Percentiles rank a stretch among this genome's conserved stretches.
phyloP scores from a whole-genome alignment of 2,797 vertebrate species.

The Eleutherodactylus coqui region DNA sequence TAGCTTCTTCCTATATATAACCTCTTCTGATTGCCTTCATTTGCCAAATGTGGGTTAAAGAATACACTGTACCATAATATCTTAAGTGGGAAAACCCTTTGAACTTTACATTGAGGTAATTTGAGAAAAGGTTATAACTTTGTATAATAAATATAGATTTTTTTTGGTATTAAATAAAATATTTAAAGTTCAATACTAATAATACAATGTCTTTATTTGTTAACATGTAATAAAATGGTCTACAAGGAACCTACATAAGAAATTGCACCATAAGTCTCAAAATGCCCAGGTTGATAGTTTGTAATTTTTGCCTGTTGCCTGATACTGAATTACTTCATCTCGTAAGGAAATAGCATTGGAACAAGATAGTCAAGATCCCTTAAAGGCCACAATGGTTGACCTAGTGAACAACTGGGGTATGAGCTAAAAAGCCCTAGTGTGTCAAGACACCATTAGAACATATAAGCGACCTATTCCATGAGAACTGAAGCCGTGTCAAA shows the following conservation, averaged over 20 bases:
- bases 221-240: neutral
- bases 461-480: neutral
- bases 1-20: too few relatives aligned
- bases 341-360: neutral
- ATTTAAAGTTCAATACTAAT: conserved; percentile 3
- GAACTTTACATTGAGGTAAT: neutral
- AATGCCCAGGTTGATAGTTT: neutral
- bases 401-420: neutral
- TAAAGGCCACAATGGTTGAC: neutral
- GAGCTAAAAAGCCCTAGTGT: neutral
- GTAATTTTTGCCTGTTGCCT: neutral
- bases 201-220: neutral
- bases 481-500: conserved; percentile 47
- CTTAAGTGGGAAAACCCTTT: neutral
- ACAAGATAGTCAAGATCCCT: neutral
- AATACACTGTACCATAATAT: too few relatives aligned
- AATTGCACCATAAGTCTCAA: neutral
- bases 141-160: neutral
- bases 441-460: neutral
- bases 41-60: too few relatives aligned
- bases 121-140: neutral
- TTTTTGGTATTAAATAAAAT: neutral
- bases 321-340: neutral
- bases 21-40: too few relatives aligned
- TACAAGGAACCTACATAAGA: neutral